Percentiles rank a stretch among this genome's conserved stretches.
Conservation (phyloP, 2,113 vertebrate genomes). For the Arothron firmamentum region DNA sequence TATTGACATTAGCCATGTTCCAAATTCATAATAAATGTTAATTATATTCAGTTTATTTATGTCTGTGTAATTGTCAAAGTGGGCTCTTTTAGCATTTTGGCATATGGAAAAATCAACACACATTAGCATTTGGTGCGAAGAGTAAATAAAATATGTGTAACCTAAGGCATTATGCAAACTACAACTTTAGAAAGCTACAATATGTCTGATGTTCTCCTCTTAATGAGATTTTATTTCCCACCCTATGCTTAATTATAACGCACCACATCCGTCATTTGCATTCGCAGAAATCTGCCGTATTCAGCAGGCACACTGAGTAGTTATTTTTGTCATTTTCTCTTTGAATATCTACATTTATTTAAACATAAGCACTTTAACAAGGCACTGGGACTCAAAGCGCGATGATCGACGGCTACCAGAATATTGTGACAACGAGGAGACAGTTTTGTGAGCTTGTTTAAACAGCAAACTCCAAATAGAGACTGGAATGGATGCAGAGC, state of each 20-base stretch:
- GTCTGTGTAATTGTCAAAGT: not conserved
- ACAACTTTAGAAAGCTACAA: not conserved
- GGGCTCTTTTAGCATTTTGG: not conserved
- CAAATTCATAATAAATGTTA: not conserved
- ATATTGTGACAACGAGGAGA: slow-evolving; percentile 10
- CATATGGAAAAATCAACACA: slow-evolving; percentile 2
- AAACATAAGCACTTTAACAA: not conserved
- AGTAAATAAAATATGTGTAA: not conserved
- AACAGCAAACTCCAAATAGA: slow-evolving; percentile 41
- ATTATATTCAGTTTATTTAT: not conserved
- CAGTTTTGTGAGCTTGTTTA: slow-evolving; percentile 11
- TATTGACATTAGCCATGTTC: not conserved
- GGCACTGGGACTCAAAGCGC: no score
- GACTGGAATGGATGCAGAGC: slow-evolving; percentile 16
- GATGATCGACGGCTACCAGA: not conserved
- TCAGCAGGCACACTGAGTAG: not conserved
- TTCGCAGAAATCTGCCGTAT: not conserved
- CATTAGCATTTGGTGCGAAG: not conserved
- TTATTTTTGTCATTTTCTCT: not conserved
- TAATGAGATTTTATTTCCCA: not conserved
- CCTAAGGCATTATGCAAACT: not conserved
- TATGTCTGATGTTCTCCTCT: not conserved
- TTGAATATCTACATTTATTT: no score
- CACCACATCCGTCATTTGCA: not conserved
- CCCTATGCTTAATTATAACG: not conserved